Conservation (phyloP, 1,140 invertebrate genomes). For the Drosophila rufa region DNA sequence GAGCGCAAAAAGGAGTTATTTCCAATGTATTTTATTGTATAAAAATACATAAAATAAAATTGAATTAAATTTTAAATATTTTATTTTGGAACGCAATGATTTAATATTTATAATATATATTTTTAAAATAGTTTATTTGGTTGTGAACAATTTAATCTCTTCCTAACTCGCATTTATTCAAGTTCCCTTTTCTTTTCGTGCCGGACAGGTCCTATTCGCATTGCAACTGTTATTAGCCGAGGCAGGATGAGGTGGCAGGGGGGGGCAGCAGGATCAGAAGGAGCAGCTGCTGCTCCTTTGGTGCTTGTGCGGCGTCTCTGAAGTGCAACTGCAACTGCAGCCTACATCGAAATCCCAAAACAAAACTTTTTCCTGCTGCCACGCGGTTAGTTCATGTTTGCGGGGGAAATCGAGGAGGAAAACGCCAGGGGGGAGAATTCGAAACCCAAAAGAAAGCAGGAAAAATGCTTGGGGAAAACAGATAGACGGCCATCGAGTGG, state of each 20-base stretch:
- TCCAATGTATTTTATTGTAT: too few relatives aligned
- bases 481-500: constrained; percentile 5
- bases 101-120: too few relatives aligned
- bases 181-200: neutral
- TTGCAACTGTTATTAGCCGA: constrained; percentile 75
- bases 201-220: constrained; percentile 35
- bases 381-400: constrained; percentile 58
- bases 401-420: constrained; percentile 2
- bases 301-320: constrained; percentile 76
- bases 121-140: too few relatives aligned
- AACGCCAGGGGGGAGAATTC: neutral
- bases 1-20: neutral
- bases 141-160: too few relatives aligned
- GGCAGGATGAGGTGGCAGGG: neutral
- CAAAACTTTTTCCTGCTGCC: constrained; percentile 78
- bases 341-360: constrained; percentile 70
- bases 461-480: constrained; percentile 7
- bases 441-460: neutral
- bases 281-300: constrained; percentile 41
- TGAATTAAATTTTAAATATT: too few relatives aligned
- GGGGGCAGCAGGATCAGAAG: constrained; percentile 9
- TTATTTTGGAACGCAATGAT: too few relatives aligned
- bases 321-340: constrained; percentile 70
- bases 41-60: too few relatives aligned
- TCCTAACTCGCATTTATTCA: too few relatives aligned